Percentiles rank a stretch among this genome's conserved stretches.
phyloP scores from a whole-genome alignment of 1,140 invertebrate species.

The Hylaeus volcanicus region DNA sequence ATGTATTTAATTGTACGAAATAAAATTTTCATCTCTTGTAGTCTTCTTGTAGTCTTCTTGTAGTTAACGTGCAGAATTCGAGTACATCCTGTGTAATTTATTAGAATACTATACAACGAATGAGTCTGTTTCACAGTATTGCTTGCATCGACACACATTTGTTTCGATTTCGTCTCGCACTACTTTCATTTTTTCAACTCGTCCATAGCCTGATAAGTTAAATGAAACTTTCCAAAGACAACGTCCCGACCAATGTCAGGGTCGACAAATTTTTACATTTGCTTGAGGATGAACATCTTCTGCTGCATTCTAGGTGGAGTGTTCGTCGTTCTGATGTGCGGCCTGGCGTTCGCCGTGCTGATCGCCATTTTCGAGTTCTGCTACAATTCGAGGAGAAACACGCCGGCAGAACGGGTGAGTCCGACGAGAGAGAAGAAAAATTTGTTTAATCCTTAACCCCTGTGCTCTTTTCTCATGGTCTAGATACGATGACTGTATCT shows the following conservation, averaged over 20 bases:
- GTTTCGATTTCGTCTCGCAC: neutral
- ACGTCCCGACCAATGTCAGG: neutral
- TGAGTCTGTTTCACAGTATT: neutral
- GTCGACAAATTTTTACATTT: constrained; percentile 34
- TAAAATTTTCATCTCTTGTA: no score
- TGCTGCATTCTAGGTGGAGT: constrained; percentile 86
- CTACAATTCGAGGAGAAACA: constrained; percentile 88
- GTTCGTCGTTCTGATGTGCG: constrained; percentile 93
- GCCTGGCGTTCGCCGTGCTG: constrained; percentile 87
- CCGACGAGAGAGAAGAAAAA: no score
- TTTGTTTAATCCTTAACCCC: no score
- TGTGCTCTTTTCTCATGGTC: no score
- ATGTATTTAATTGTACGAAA: no score
- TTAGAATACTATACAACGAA: no score
- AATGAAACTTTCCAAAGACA: neutral
- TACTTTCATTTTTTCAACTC: neutral
- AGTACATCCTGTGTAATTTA: no score
- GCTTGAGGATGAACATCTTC: neutral
- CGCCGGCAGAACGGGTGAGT: constrained; percentile 85
- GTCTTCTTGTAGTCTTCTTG: no score
- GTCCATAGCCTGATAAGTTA: neutral
- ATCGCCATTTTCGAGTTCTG: constrained; percentile 91
- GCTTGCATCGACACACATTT: neutral
- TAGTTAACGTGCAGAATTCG: no score
- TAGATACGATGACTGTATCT: no score